phyloP scores from a whole-genome alignment of 2,888 invertebrate species.

The Eupithecia tripunctaria region DNA sequence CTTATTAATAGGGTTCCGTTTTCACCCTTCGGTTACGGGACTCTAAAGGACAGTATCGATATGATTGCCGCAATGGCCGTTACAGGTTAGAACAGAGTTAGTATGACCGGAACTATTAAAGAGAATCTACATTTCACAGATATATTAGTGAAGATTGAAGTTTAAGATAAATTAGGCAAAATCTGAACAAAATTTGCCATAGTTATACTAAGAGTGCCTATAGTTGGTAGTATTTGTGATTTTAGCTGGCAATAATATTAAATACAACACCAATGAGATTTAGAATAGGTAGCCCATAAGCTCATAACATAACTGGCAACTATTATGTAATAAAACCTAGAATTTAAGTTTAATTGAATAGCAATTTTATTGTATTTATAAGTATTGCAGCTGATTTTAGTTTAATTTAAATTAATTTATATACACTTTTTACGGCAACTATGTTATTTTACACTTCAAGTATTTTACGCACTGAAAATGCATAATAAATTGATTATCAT shows the following conservation, averaged over 20 bases:
- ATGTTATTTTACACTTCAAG: not conserved
- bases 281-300: not conserved
- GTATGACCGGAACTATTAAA: not conserved
- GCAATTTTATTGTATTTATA: not conserved
- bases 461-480: conserved; percentile 3
- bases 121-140: not conserved
- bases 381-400: not conserved
- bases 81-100: not conserved
- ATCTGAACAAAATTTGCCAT: conserved; percentile 8
- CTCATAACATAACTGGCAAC: conserved; percentile 18
- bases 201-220: conserved; percentile 19
- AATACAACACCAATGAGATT: conserved; percentile 38
- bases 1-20: no score
- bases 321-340: conserved; percentile 10
- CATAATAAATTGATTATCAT: conserved; percentile 2
- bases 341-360: not conserved
- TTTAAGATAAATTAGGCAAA: conserved; percentile 2
- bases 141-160: not conserved
- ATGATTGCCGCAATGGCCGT: no score
- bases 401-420: conserved; percentile 6
- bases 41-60: no score
- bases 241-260: conserved; percentile 41
- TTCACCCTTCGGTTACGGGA: no score
- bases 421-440: not conserved
- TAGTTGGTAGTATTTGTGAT: conserved; percentile 42